Evolutionary conservation across 1,140 invertebrate genomes (phyloP).

Genomic region (Sarcophaga bullata): DNA sequence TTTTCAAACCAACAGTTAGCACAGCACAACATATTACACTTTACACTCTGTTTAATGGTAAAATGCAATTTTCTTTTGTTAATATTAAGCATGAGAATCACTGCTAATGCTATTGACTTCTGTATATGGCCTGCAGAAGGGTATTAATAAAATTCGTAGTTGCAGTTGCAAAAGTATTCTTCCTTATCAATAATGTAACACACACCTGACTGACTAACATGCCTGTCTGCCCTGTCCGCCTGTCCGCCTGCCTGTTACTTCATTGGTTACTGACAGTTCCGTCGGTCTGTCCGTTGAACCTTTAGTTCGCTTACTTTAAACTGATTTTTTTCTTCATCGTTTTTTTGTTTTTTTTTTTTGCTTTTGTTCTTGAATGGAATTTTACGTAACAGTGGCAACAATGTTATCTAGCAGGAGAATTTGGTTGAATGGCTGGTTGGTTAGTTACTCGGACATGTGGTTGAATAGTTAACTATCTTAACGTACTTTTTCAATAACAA

Average conservation of each 20-base stretch:
- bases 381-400: neutral
- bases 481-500: too few species aligned
- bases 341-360: neutral
- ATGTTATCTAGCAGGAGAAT: neutral
- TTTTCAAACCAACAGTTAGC: neutral
- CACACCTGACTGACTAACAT: neutral
- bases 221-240: neutral
- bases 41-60: too few species aligned
- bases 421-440: slow-evolving; percentile 32
- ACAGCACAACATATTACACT: too few species aligned
- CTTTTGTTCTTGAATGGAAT: neutral
- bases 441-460: neutral
- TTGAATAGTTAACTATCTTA: too few species aligned
- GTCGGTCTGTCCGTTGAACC: neutral
- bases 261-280: neutral
- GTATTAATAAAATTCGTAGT: neutral
- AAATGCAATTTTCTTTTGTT: too few species aligned
- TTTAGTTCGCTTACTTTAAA: too few species aligned
- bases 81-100: too few species aligned
- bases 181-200: slow-evolving; percentile 36
- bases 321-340: too few species aligned
- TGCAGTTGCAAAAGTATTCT: neutral
- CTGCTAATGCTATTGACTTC: too few species aligned
- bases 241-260: neutral
- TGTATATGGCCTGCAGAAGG: too few species aligned